phyloP scores from a whole-genome alignment of 2,113 vertebrate species.

The Empidonax alnorum region DNA sequence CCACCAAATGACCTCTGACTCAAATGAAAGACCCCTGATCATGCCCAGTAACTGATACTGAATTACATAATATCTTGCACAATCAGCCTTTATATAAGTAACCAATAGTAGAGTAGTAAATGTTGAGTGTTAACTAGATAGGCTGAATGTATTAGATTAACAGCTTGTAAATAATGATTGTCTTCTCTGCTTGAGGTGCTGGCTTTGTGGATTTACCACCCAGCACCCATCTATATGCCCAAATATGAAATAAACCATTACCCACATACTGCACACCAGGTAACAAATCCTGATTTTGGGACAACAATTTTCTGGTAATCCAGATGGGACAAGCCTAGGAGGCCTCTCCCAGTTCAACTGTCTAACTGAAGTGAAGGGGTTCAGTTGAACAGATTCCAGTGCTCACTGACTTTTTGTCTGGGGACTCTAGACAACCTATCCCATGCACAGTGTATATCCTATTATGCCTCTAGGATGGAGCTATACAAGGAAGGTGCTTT shows the following conservation, averaged over 20 bases:
- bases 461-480: not conserved
- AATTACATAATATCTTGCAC: not conserved
- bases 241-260: not conserved
- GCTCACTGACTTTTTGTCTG: accelerated
- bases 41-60: not conserved
- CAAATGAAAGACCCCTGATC: accelerated
- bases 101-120: not conserved
- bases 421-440: too few relatives aligned
- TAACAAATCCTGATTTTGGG: not conserved
- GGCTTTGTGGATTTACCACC: not conserved
- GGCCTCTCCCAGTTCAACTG: not conserved
- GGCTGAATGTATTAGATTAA: not conserved
- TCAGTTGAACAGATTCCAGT: accelerated
- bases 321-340: not conserved
- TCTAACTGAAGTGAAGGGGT: not conserved
- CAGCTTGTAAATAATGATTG: not conserved
- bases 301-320: not conserved
- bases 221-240: not conserved
- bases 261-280: not conserved
- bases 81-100: not conserved
- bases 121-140: not conserved
- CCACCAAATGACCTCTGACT: not conserved
- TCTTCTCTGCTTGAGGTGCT: not conserved
- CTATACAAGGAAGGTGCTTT: not conserved
- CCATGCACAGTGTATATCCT: too few relatives aligned